Conservation (phyloP, 2,888 invertebrate species). For the Eupithecia dodoneata region DNA sequence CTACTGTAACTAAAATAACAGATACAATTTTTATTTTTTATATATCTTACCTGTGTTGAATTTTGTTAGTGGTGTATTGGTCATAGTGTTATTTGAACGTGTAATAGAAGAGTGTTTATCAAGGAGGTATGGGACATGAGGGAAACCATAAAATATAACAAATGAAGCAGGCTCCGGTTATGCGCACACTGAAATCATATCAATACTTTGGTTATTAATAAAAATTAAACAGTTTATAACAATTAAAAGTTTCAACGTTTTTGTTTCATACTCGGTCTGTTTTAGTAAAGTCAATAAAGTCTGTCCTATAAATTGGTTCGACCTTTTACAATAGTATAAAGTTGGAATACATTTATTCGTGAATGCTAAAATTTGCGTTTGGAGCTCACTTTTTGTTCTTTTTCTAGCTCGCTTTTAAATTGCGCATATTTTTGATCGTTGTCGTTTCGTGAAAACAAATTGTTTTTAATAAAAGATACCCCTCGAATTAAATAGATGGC, state of each 20-base stretch:
- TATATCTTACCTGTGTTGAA: neutral
- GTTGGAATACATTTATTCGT: neutral
- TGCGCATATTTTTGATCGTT: neutral
- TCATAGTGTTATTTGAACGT: constrained; percentile 22
- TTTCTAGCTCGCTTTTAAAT: neutral
- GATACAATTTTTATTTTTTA: neutral
- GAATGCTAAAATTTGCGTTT: neutral
- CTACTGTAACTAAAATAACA: too few relatives aligned
- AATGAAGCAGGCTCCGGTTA: constrained; percentile 36
- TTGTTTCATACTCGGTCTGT: neutral
- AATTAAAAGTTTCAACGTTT: neutral
- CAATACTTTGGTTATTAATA: constrained; percentile 9
- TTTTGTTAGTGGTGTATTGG: neutral
- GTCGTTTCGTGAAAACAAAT: neutral
- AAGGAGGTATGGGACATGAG: constrained; percentile 25
- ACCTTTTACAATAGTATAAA: neutral
- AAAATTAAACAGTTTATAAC: neutral
- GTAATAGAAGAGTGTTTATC: constrained; percentile 22
- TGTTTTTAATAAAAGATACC: neutral
- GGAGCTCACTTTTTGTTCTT: neutral
- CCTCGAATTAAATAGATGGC: neutral
- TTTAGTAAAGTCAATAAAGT: neutral
- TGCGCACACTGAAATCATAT: constrained; percentile 53
- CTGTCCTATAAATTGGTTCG: neutral
- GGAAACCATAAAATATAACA: constrained; percentile 19